A percentile compares a stretch with the other conserved stretches of the same genome.
phyloP scores from a whole-genome alignment of 1,140 invertebrate species.

The Pseudomyrmex sp. region DNA sequence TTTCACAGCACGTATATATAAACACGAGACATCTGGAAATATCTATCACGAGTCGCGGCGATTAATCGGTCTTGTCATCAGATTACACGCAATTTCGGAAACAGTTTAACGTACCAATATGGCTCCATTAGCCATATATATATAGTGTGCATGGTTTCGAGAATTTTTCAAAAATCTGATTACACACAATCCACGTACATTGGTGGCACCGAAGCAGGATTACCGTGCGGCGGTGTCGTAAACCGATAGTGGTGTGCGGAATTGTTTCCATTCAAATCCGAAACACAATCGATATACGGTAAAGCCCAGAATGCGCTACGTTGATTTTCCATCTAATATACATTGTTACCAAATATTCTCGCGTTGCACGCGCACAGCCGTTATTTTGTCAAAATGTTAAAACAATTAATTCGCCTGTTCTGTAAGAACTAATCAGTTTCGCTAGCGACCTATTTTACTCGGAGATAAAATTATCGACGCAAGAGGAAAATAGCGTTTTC shows the following conservation, averaged over 20 bases:
- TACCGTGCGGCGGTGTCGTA: constrained; percentile 22
- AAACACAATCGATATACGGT: constrained; percentile 34
- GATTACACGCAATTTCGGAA: constrained; percentile 51
- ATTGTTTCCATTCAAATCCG: constrained; percentile 54
- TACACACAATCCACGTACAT: constrained; percentile 49
- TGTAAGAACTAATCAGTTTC: not conserved
- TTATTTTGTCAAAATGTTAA: constrained; percentile 17
- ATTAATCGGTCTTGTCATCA: constrained; percentile 50
- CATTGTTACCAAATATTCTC: constrained; percentile 35
- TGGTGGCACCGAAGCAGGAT: constrained; percentile 20
- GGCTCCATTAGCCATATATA: constrained; percentile 50
- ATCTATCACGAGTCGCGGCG: not conserved
- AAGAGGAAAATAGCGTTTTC: not conserved
- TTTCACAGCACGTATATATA: not conserved
- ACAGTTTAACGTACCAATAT: constrained; percentile 43
- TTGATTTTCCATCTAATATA: constrained; percentile 43
- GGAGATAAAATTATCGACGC: not conserved
- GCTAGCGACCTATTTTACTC: not conserved
- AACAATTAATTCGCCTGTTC: not conserved
- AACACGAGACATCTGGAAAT: not conserved
- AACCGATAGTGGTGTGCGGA: constrained; percentile 32
- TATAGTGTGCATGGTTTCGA: not conserved
- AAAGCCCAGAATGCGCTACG: constrained; percentile 17
- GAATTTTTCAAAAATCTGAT: constrained; percentile 67
- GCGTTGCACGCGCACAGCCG: not conserved